These are phyloP conservation scores for Nephrotoma guestfalica DNA, from an alignment of 2,888 invertebrate genomes.

Conservation along the genomic window DNA sequence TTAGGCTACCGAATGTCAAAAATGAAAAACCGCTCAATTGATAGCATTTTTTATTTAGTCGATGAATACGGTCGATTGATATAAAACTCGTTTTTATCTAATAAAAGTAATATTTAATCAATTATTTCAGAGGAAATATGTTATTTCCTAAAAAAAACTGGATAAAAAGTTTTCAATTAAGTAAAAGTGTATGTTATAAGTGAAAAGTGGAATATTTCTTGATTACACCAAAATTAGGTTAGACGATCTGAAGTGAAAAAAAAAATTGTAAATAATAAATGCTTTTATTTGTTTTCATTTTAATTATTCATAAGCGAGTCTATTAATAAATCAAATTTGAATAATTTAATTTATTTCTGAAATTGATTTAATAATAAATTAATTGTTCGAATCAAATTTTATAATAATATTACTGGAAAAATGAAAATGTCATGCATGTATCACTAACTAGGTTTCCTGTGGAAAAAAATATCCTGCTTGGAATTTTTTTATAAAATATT, in stretches of 20 bases:
- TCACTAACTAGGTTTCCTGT: not conserved
- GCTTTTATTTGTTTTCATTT: not conserved
- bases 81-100: not conserved
- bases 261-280: too few species aligned
- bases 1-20: not conserved
- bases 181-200: not conserved
- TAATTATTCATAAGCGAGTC: not conserved
- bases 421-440: not conserved
- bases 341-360: not conserved
- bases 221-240: not conserved
- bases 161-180: not conserved
- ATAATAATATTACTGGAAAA: not conserved
- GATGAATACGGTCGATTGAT: not conserved
- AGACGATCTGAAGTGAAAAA: not conserved
- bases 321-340: not conserved
- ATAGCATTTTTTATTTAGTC: not conserved
- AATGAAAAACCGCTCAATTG: not conserved
- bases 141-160: too few species aligned
- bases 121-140: too few species aligned
- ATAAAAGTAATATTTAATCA: not conserved
- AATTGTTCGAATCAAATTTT: not conserved
- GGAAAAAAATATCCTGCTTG: not conserved
- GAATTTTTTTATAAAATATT: not conserved
- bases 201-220: not conserved
- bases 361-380: not conserved